Base-by-base conservation (phyloP, 2,888 invertebrate species). In the Tipula lateralis region DNA sequence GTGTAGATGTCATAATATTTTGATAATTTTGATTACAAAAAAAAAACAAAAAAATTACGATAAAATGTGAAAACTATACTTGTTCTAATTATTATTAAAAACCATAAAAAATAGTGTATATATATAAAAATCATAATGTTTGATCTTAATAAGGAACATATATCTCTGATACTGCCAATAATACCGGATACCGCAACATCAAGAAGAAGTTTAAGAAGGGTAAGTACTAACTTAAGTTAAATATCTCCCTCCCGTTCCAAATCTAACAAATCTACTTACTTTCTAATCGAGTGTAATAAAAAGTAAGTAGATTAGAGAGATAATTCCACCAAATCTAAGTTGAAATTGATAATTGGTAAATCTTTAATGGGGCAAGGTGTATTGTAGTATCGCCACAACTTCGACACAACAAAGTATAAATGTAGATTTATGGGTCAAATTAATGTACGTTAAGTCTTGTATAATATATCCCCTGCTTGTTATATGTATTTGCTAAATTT, bases 191-290 rank as follows among this genome's bases (percentile, higher is more conserved):
- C 85, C 66, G 86, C 86, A 85, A 85, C 87, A 81, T 87, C 87
- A 84, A 87, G 90, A 24, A 89, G 88, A 86, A 90, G 90, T 85
- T 87, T 89, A 85, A 88, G 89, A 85, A 88, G 90, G 87, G 90
- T 90, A 87, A 86, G 88, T 86, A 30, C 5, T n/a, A n/a, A n/a
- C 30, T 30, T 29, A n/a, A n/a, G n/a, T n/a, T n/a, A n/a, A n/a
- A n/a, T n/a, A n/a, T 24, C 1, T 16, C 3, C 30, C 29, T 7
- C n/a, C 29, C 6, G 30, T 82, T 30, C 82, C 82, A 30, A 82
- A 82, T n/a, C 29, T 13, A 24, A 24, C 4, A n/a, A 2, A 44
- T n/a, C n/a, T 44, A 66, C 24, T 9, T 66, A 66, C 66, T 24
- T 66, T 66, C 66, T 66, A 66, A 66, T 24, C 39, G 39, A 66